Percentiles rank a stretch among this genome's conserved stretches.
Conservation (phyloP, 92 coral and sea anemone genomes). For the Epizoanthus rinbou region DNA sequence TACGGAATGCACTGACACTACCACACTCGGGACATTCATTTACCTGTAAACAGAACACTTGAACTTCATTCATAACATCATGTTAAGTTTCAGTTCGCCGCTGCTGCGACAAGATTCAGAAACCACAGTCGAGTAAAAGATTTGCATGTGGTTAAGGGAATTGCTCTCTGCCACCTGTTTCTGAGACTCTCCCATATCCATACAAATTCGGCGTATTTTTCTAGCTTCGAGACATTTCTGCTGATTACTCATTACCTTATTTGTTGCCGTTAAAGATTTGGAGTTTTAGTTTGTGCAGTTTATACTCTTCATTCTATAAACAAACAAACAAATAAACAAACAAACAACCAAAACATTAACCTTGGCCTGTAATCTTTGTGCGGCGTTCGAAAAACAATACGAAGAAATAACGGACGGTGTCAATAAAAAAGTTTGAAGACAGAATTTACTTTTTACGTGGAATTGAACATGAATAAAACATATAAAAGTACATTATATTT, state of each 20-base stretch:
- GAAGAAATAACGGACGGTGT: neutral
- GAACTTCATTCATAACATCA: neutral
- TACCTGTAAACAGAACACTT: constrained; percentile 19
- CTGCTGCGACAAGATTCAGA: constrained; percentile 4
- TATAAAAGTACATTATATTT: too few species aligned
- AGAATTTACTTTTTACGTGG: too few species aligned
- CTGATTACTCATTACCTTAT: too few species aligned
- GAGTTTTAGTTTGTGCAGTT: neutral
- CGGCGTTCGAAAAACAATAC: neutral
- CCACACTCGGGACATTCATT: neutral
- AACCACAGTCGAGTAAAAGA: constrained; percentile 14
- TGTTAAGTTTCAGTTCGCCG: neutral
- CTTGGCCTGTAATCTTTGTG: neutral
- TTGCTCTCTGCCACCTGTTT: neutral
- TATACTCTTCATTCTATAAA: neutral
- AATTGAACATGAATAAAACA: too few species aligned
- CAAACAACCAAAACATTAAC: neutral
- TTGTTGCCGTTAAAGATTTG: too few species aligned
- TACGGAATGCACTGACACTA: neutral
- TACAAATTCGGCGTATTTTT: neutral
- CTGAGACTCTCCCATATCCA: neutral
- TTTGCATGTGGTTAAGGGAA: neutral
- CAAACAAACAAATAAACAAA: neutral
- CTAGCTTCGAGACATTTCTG: neutral
- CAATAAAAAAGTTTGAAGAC: too few species aligned